Percentiles rank a stretch among this genome's conserved stretches.
Evolutionary conservation across 2,888 invertebrate genomes (phyloP).

Genomic region (Pyrocoelia pectoralis): DNA sequence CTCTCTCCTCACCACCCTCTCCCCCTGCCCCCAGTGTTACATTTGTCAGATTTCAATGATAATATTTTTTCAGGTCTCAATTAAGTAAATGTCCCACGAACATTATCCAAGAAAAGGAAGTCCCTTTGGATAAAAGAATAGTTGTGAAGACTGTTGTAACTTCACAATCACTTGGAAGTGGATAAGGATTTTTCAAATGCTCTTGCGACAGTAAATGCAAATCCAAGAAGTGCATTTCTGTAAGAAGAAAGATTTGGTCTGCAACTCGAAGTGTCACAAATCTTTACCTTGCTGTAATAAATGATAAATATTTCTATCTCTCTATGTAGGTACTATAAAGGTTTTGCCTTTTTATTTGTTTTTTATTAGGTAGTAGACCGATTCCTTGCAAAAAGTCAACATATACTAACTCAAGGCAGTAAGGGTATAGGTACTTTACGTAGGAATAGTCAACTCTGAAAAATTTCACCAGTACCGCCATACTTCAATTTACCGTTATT

Average conservation of each 20-base stretch:
- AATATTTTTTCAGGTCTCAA: not conserved
- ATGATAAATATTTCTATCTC: too few species aligned
- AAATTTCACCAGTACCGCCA: not conserved
- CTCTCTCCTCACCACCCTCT: not conserved
- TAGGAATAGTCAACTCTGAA: not conserved
- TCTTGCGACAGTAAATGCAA: not conserved
- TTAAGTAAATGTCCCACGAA: not conserved
- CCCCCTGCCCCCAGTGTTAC: not conserved
- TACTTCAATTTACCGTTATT: too few species aligned
- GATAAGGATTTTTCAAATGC: slow-evolving; percentile 1
- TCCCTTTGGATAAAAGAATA: not conserved
- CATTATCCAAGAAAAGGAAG: not conserved
- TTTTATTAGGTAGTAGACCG: too few species aligned
- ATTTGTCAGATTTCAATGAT: not conserved
- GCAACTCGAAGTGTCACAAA: too few species aligned
- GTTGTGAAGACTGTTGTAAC: not conserved
- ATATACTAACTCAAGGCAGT: not conserved
- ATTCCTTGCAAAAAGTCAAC: not conserved
- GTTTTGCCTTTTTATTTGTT: too few species aligned
- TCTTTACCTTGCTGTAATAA: too few species aligned
- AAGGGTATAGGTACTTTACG: not conserved
- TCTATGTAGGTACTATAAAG: too few species aligned
- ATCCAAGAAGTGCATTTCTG: too few species aligned
- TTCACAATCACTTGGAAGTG: not conserved
- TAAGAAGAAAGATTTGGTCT: too few species aligned